Base-by-base conservation (phyloP, 2,113 vertebrate genomes). In the Camarhynchus parvulus region DNA sequence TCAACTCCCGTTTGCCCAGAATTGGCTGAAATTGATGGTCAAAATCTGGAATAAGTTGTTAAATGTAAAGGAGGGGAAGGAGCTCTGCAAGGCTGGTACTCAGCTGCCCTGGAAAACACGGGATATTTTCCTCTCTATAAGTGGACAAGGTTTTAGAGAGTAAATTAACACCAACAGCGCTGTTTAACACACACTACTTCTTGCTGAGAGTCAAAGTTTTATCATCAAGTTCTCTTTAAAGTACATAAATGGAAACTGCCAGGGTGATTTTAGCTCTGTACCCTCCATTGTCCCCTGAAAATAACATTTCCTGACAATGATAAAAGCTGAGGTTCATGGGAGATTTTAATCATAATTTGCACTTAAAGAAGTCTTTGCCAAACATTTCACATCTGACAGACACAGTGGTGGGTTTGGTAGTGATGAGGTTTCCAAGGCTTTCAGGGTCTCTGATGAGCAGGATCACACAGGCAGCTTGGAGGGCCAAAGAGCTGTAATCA, bases 1-100 rank as follows among this genome's bases (percentile, higher is more conserved):
- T 30, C 52, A 28, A 5, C 13, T 13, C 42, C 1, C 0, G 2
- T 2, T 80, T 39, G 18, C 5, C 41, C 23, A 35, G 33, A 3
- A 11, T 52, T 41, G 79, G 28, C 5, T n/a, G 58, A 52, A 73
- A 64, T 2, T 31, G 46, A 7, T 28, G 25, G 35, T 15, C 52
- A 63, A 80, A 37, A 10, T 5, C 37, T n/a, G 35, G 13, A 5
- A 37, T 41, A 44, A 50, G 6, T 5, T 22, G 35, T 27, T 58
- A n/a, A 73, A 72, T 28, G 7, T 8, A 23, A 67, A 89, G 24
- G 9, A 87, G 17, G 8, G 27, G 41, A 73, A 78, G 33, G 22
- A 66, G 30, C 8, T 83, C 31, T n/a, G 46, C 59, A 25, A 78
- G 67, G 63, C 35, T 69, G 75, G 27, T 17, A 55, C 35, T 39